Evolutionary conservation across 2,113 vertebrate genomes (phyloP).

Genomic region (Orcinus orca): DNA sequence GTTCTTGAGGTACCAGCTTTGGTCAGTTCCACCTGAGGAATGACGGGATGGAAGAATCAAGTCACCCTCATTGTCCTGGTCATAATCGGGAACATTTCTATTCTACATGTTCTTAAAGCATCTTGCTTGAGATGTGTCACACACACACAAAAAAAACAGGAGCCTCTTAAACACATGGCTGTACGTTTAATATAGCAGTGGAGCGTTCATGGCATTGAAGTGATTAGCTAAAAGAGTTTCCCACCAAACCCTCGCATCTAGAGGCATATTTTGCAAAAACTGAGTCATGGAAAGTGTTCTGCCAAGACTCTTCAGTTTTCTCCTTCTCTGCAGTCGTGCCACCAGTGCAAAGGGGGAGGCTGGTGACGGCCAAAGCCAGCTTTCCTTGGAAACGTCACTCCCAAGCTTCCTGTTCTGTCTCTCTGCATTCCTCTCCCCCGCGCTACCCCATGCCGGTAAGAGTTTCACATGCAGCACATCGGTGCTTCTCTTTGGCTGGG

Average conservation of each 20-base stretch:
- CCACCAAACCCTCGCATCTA: conserved; percentile 38
- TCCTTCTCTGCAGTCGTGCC: conserved; percentile 62
- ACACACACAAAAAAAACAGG: not conserved
- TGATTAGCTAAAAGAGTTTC: conserved; percentile 29
- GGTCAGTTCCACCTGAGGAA: not conserved
- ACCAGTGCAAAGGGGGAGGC: conserved; percentile 33
- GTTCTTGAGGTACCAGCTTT: not conserved
- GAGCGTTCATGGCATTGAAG: not conserved
- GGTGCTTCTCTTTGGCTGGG: not conserved
- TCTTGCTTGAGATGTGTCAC: not conserved
- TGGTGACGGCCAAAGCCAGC: not conserved
- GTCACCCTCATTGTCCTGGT: not conserved
- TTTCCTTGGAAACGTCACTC: not conserved
- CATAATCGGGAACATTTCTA: not conserved
- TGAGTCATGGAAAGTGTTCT: conserved; percentile 37
- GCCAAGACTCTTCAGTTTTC: conserved; percentile 37
- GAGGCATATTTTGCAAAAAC: conserved; percentile 55
- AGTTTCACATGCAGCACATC: not conserved
- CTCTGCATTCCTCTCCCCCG: not conserved
- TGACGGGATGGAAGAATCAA: not conserved
- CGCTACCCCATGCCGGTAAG: no score
- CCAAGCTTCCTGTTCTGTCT: not conserved
- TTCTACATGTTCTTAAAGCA: not conserved
- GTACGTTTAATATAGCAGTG: not conserved
- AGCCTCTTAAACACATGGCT: conserved; percentile 31